Percentiles rank a stretch among this genome's conserved stretches.
Evolutionary conservation across 2,797 vertebrate genomes (phyloP).

Genomic region (Lates japonicus): DNA sequence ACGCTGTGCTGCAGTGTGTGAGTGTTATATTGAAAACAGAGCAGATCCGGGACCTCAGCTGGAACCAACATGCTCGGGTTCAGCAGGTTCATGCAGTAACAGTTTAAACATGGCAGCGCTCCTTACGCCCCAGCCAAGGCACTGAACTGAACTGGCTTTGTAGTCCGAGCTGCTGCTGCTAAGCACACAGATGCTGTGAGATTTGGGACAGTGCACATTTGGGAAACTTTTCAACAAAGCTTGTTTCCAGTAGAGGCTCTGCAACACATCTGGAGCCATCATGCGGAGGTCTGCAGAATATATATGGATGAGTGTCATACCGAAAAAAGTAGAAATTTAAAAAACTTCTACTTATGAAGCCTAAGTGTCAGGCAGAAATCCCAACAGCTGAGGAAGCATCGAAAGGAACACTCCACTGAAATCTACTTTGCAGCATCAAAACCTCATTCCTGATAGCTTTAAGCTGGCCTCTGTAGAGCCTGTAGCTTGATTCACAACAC

Average conservation of each 20-base stretch:
- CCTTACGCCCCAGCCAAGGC: conserved; percentile 38
- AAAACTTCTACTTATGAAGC: too few species aligned
- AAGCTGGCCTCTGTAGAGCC: neutral
- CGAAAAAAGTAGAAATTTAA: neutral
- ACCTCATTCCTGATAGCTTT: neutral
- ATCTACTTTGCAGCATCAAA: neutral
- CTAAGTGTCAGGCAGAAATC: neutral
- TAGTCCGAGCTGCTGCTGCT: conserved; percentile 25
- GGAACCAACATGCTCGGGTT: conserved; percentile 46
- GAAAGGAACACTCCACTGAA: neutral
- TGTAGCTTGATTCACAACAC: neutral
- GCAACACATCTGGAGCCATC: conserved; percentile 34
- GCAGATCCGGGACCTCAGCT: conserved; percentile 38
- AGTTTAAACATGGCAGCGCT: conserved; percentile 50
- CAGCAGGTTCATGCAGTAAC: conserved; percentile 57
- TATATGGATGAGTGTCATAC: neutral
- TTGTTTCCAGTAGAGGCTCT: conserved; percentile 4
- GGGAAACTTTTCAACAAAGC: conserved; percentile 22
- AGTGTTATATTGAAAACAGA: neutral
- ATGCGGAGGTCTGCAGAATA: conserved; percentile 23
- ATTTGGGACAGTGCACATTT: neutral
- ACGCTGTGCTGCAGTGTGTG: neutral
- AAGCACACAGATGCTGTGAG: neutral
- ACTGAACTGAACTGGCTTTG: conserved; percentile 24
- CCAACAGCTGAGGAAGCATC: neutral